These are phyloP conservation scores for Narcine bancroftii DNA, from an alignment of 2,113 vertebrate genomes.

Conservation along the genomic window DNA sequence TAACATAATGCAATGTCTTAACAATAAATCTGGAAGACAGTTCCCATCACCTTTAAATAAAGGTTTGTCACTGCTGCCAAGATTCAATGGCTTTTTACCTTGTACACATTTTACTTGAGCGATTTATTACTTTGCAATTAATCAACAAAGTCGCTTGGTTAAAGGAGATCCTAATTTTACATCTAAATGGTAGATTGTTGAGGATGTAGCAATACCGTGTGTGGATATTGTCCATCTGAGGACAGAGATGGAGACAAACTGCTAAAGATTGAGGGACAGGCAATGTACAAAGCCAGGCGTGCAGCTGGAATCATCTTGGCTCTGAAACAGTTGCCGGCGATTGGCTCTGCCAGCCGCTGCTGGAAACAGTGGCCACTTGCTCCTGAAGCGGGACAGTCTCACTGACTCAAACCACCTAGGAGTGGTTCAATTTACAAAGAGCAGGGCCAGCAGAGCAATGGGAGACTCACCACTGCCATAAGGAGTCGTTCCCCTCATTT, in stretches of 20 bases:
- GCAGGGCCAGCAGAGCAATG: neutral
- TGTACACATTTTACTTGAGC: neutral
- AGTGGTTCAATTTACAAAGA: neutral
- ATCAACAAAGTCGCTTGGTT: neutral
- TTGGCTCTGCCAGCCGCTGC: neutral
- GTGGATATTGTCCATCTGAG: too few species aligned
- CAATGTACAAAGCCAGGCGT: neutral
- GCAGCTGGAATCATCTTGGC: neutral
- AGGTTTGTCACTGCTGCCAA: neutral
- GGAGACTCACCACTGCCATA: neutral
- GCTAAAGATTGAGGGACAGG: neutral
- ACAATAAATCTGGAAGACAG: neutral
- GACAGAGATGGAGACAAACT: neutral
- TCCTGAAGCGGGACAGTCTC: neutral
- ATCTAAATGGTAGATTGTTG: neutral
- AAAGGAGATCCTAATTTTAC: neutral
- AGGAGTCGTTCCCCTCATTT: neutral
- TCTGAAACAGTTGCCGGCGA: neutral
- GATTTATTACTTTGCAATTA: neutral
- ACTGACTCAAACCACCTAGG: neutral
- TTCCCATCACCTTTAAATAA: neutral
- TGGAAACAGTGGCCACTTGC: neutral
- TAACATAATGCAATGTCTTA: conserved; percentile 29
- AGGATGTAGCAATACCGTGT: neutral
- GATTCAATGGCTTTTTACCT: neutral